A percentile compares a stretch with the other conserved stretches of the same genome.
Conservation (phyloP, 2,888 invertebrate species). For the Eueremaeus valkanovi region DNA sequence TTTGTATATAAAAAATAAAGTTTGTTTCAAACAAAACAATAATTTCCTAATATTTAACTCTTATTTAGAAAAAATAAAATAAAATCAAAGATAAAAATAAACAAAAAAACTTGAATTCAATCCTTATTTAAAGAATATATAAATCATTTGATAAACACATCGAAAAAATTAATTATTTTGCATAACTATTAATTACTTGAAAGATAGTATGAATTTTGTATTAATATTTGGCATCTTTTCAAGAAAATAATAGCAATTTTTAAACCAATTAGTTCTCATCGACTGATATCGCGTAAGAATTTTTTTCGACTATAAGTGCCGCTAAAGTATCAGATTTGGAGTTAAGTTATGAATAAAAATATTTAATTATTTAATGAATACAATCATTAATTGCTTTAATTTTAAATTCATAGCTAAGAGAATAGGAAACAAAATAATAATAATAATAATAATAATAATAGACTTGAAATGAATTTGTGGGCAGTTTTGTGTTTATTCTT, state of each 20-base stretch:
- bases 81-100: too few species aligned
- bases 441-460: too few species aligned
- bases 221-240: not conserved
- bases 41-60: not conserved
- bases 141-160: not conserved
- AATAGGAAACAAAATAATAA: too few species aligned
- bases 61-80: not conserved
- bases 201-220: too few species aligned
- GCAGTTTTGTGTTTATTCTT: not conserved
- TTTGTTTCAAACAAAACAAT: not conserved
- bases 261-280: not conserved
- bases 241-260: not conserved
- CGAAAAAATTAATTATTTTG: slow-evolving; percentile 2
- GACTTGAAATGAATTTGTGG: not conserved
- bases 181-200: not conserved
- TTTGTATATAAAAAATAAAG: not conserved
- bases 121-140: not conserved
- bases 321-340: not conserved
- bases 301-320: not conserved
- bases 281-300: not conserved
- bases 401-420: too few species aligned
- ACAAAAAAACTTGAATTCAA: too few species aligned
- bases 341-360: not conserved
- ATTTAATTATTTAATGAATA: not conserved
- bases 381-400: not conserved